phyloP scores from a whole-genome alignment of 2,113 vertebrate species.

The Myrmecophaga tridactyla region DNA sequence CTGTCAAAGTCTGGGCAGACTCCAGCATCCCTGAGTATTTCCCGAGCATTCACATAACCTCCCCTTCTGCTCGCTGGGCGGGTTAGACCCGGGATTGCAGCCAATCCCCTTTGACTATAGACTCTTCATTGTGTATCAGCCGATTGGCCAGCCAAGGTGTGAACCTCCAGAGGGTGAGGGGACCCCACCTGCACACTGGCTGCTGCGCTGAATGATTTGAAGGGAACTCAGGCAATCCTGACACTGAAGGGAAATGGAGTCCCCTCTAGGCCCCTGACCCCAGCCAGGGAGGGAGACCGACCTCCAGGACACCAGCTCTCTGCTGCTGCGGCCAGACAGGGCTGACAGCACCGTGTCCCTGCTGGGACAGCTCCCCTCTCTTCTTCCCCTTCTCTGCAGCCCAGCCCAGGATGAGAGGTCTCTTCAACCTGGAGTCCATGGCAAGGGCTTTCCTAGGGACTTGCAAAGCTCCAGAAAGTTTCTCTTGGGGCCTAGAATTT shows the following conservation, averaged over 20 bases:
- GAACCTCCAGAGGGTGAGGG: background rate
- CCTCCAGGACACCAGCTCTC: too few relatives aligned
- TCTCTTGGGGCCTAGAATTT: background rate
- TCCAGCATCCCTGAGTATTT: background rate
- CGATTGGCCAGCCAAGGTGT: background rate
- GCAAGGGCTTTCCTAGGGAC: background rate
- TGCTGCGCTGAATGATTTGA: background rate
- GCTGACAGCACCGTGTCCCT: background rate
- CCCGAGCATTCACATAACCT: background rate
- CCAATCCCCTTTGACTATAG: background rate
- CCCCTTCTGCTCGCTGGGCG: background rate
- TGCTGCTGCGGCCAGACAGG: background rate
- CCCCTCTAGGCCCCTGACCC: background rate
- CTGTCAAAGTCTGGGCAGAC: background rate
- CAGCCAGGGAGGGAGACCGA: background rate
- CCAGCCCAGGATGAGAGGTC: background rate
- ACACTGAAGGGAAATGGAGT: background rate
- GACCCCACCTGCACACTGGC: background rate
- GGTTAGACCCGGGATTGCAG: background rate
- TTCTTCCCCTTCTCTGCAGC: too few relatives aligned
- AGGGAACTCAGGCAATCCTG: background rate
- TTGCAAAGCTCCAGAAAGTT: background rate
- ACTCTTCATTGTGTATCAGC: background rate
- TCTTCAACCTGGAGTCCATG: background rate
- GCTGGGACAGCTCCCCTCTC: background rate